Base-by-base conservation (phyloP, 2,888 invertebrate species). In the Zygothrica quintamaculata region DNA sequence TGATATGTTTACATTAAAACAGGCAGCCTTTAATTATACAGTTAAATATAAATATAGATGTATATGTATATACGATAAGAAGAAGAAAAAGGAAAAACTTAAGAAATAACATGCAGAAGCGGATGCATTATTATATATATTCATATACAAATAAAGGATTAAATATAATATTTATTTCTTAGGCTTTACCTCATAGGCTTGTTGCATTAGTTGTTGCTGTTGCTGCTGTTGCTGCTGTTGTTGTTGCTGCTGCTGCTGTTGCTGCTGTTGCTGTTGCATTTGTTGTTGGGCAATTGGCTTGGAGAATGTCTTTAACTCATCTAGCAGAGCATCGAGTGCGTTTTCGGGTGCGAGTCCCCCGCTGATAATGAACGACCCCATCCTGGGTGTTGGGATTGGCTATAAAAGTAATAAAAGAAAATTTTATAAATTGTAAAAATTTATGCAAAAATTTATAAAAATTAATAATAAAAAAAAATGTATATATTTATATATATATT, bases 281-380 rank as follows among this genome's bases (percentile, higher is more conserved):
- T 82, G 84, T 51, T 82, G 82, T 58, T 82, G 89, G 74, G 88
- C 87, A 74, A 90, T 92, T 47, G 96, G 96, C 90, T 95, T 94
- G 53, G 96, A 95, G 91, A 97, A 97, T 26, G 97, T 97, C 92
- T 97, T 96, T 74, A 97, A 93, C 92, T 97, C 97, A 91, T 97
- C 97, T 96, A 97, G 92, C 95, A 97, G 92, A 94, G 96, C 96
- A 95, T 97, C 97, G 95, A 97, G 96, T 94, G 97, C 96, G 95
- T 97, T 97, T 95, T 97, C 97, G 93, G 96, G 91, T 89, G 91
- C 90, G 90, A 90, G 75, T 92, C 92, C 90, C 92, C 91, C 91
- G 92, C 93, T 92, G 92, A 92, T 84, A 92, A 91, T 74, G 92
- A 92, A 90, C 92, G 92, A 75, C 92, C 93, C 92, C 93, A 94